These are phyloP conservation scores for Rhizomys pruinosus DNA, from an alignment of 2,113 vertebrate species.

Conservation along the genomic window DNA sequence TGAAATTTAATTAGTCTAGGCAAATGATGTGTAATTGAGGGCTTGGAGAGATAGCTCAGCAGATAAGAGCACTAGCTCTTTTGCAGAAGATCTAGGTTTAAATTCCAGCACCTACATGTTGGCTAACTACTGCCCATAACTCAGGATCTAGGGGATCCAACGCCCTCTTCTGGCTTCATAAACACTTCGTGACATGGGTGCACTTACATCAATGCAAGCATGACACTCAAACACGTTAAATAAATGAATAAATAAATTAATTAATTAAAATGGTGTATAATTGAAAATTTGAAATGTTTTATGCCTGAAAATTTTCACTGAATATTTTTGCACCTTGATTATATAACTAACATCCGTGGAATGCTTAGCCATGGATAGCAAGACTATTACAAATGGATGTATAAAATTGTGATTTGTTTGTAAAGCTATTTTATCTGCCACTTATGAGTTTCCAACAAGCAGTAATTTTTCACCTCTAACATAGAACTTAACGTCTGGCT, in stretches of 20 bases:
- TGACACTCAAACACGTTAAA: too few species aligned
- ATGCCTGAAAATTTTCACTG: neutral
- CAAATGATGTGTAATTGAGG: neutral
- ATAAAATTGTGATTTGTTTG: slow-evolving; percentile 23
- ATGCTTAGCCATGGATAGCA: neutral
- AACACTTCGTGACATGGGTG: too few species aligned
- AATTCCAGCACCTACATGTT: too few species aligned
- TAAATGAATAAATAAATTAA: too few species aligned
- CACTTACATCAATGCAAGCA: too few species aligned
- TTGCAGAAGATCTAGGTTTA: too few species aligned
- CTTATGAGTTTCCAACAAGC: slow-evolving; percentile 31
- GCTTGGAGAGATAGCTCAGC: too few species aligned
- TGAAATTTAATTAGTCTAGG: neutral
- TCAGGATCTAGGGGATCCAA: too few species aligned
- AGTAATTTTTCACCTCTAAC: neutral
- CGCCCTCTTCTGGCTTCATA: too few species aligned
- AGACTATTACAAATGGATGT: slow-evolving; percentile 24
- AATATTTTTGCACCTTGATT: neutral
- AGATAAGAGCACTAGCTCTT: too few species aligned
- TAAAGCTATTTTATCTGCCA: slow-evolving; percentile 8
- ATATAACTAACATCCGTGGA: neutral
- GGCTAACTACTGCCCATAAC: too few species aligned
- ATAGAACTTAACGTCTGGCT: slow-evolving; percentile 14
- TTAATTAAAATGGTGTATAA: neutral
- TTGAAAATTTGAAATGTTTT: neutral